Conservation (phyloP, 2,888 invertebrate genomes). For the Cataglyphis rosenhaueri region DNA sequence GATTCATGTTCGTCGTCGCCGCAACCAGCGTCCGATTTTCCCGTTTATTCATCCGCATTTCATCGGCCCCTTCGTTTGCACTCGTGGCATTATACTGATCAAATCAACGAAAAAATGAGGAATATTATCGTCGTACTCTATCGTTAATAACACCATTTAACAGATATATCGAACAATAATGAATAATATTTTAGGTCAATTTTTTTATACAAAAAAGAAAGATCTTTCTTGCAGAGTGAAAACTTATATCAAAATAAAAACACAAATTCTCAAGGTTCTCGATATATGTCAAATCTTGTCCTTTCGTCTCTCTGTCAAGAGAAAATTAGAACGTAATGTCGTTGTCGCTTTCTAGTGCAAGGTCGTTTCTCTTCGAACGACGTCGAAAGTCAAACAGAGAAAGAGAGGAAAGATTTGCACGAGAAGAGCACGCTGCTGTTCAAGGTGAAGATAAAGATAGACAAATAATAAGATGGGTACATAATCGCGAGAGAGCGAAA, state of each 20-base stretch:
- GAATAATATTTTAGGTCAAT: not conserved
- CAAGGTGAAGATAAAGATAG: not conserved
- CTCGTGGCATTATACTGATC: not conserved
- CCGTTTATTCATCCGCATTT: constrained; percentile 27
- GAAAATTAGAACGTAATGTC: constrained; percentile 22
- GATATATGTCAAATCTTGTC: not conserved
- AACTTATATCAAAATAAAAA: not conserved
- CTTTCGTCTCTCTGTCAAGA: not conserved
- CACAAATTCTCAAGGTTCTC: not conserved
- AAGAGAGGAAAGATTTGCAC: constrained; percentile 17
- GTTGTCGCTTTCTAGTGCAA: constrained; percentile 67
- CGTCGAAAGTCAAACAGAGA: constrained; percentile 47
- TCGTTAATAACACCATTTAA: not conserved
- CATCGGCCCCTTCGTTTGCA: constrained; percentile 14
- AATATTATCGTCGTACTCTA: not conserved
- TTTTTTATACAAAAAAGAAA: not conserved
- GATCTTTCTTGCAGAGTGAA: too few species aligned
- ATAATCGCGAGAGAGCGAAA: constrained; percentile 36
- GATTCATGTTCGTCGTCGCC: constrained; percentile 9
- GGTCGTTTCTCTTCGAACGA: constrained; percentile 49
- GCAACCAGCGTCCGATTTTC: constrained; percentile 22
- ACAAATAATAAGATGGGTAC: not conserved
- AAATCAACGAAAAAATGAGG: not conserved
- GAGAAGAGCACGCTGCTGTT: not conserved
- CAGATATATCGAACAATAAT: not conserved